A percentile compares a stretch with the other conserved stretches of the same genome.
phyloP scores from a whole-genome alignment of 2,888 invertebrate genomes.

The Orthosia gothica region DNA sequence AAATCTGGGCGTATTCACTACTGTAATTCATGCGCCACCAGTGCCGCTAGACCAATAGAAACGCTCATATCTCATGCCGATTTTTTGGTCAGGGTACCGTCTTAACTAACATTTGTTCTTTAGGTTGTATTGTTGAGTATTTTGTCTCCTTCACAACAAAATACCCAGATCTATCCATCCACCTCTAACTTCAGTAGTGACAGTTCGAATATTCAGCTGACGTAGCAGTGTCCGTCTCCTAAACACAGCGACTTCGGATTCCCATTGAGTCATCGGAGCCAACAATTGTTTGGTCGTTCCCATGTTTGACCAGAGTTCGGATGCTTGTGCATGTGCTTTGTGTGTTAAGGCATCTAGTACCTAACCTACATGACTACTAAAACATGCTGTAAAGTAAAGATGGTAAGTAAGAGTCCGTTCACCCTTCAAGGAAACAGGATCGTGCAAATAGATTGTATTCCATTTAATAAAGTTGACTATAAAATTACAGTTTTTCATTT shows the following conservation, averaged over 20 bases:
- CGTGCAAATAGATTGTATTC: conserved; percentile 46
- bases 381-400: conserved; percentile 17
- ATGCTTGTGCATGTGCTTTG: conserved; percentile 39
- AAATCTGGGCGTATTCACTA: too few species aligned
- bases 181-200: neutral
- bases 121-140: conserved; percentile 2
- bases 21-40: too few species aligned
- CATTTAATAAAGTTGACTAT: conserved; percentile 37
- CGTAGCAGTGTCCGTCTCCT: neutral
- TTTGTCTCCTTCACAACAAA: neutral
- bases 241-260: conserved; percentile 23
- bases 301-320: conserved; percentile 42
- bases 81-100: too few species aligned
- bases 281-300: conserved; percentile 39
- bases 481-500: conserved; percentile 49
- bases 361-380: conserved; percentile 13
- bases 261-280: conserved; percentile 40
- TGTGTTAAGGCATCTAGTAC: conserved; percentile 21
- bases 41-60: too few species aligned
- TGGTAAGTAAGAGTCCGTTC: conserved; percentile 19
- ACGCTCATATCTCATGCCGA: too few species aligned
- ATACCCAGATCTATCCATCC: neutral
- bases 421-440: conserved; percentile 46
- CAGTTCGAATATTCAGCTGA: conserved; percentile 14
- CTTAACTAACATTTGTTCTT: neutral